Evolutionary conservation across 2,888 invertebrate species (phyloP).

Genomic region (Ophion slaviceki): DNA sequence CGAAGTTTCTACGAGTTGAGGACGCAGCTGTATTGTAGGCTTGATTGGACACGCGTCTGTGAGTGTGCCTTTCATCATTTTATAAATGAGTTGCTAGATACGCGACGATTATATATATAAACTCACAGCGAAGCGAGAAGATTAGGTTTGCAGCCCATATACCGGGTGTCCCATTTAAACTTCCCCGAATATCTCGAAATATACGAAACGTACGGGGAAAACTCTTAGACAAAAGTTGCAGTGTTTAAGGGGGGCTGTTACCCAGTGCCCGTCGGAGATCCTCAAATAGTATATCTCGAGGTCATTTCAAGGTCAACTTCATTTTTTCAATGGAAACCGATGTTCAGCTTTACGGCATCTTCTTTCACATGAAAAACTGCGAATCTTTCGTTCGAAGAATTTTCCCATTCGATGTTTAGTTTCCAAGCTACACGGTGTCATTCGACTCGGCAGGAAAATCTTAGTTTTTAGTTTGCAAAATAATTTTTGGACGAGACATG

Average conservation of each 20-base stretch:
- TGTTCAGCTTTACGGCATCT: neutral
- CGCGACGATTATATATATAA: neutral
- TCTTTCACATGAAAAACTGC: neutral
- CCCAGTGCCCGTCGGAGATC: neutral
- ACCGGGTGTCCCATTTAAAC: neutral
- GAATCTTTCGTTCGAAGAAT: neutral
- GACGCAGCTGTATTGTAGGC: neutral
- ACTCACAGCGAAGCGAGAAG: neutral
- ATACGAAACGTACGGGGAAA: neutral
- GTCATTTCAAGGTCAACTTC: neutral
- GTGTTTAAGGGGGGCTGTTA: neutral
- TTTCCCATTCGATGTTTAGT: neutral
- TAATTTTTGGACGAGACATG: too few relatives aligned
- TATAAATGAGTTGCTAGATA: neutral
- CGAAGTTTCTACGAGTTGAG: neutral
- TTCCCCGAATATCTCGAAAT: neutral
- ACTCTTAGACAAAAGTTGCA: neutral
- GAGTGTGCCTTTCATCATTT: neutral
- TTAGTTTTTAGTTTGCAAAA: too few relatives aligned
- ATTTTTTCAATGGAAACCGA: neutral
- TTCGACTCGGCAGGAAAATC: too few relatives aligned
- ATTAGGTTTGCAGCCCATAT: neutral
- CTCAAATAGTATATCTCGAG: neutral
- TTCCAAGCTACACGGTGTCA: too few relatives aligned
- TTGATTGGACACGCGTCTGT: neutral